A percentile compares a stretch with the other conserved stretches of the same genome.
phyloP scores from a whole-genome alignment of 2,113 vertebrate species.

The Notarius quadriscutis region DNA sequence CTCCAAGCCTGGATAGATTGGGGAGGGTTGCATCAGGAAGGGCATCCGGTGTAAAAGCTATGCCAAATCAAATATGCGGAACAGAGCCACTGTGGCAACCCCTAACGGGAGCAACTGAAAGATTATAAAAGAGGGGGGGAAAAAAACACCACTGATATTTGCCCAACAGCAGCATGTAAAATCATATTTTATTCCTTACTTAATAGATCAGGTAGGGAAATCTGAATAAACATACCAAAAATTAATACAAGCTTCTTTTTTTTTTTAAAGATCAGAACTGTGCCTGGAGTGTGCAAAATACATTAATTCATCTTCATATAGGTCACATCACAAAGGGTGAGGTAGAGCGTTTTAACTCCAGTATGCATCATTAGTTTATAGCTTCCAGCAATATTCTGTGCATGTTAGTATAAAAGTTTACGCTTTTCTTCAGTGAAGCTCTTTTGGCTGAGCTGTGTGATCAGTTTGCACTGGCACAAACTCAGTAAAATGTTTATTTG shows the following conservation, averaged over 20 bases:
- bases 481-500: constrained; percentile 4
- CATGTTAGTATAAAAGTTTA: background rate
- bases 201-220: background rate
- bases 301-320: background rate
- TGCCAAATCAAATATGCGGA: no score
- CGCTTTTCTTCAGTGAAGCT: background rate
- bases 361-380: background rate
- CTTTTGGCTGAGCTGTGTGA: background rate
- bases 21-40: no score
- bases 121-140: no score
- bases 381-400: background rate
- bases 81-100: no score
- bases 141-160: no score
- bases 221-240: background rate
- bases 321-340: background rate
- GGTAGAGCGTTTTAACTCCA: no score
- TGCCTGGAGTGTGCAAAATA: background rate
- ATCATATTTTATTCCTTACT: background rate
- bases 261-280: background rate
- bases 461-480: background rate
- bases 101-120: no score
- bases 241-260: background rate
- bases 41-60: no score
- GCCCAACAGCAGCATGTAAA: background rate
- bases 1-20: no score